Base-by-base conservation (phyloP, 1,140 invertebrate genomes). In the Planococcus citri region DNA sequence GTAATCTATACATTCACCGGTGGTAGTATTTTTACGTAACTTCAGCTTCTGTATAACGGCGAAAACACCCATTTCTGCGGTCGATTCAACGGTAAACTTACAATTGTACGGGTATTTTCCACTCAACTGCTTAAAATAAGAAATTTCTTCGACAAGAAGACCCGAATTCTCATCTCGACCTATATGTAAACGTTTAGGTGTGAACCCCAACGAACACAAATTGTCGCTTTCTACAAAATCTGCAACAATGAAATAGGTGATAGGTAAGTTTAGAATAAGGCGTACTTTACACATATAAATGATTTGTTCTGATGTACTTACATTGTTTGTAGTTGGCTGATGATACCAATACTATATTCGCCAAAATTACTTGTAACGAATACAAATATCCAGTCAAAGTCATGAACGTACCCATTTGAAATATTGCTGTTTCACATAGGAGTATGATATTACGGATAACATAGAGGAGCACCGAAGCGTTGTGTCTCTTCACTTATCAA, bases 21-120 rank as follows among this genome's bases (percentile, higher is more conserved):
- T 74, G 12, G 64, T 60, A 20, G 29, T 10, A 69, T 75, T 71
- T 57, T 71, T 69, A 17, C 75, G 24, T 8, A 76, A 68, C n/a
- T 67, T 70, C 73, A 76, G 72, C 12, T 71, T 71, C 37, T 76
- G 75, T 20, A 76, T 74, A 12, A 76, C 75, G 3, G 70, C 73
- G 38, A 76, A 71, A 20, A 74, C 29, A n/a, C 73, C 72, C 60
- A 71, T 67, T 4, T 60, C 61, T 4, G 10, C 4, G 4, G 21
- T 17, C 0, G 70, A 33, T 60, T 71, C 69, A 1, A 74, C 57
- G 27, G 27, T 60, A 29, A 74, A 72, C 9, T 41, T 71, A 24
- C 73, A 74, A 1, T 72, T 70, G 27, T 72, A 73, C 20, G 51
- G 14, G 69, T 70, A 27, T 38, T 71, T 70, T 2, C 69, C 70